phyloP scores from a whole-genome alignment of 2,888 invertebrate species.

The Serrognathus titanus region DNA sequence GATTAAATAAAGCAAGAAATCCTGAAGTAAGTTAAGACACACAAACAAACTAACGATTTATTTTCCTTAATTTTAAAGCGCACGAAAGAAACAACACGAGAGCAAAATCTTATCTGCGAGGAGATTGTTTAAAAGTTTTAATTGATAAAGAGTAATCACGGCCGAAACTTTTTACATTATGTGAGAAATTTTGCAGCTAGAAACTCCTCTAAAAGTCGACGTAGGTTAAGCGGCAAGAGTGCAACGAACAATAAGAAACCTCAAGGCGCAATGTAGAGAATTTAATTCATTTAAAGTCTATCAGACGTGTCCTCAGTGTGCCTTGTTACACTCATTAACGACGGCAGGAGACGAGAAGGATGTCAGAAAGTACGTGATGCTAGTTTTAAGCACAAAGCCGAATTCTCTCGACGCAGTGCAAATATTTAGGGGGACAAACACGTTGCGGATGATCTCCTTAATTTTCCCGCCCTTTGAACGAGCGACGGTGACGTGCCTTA shows the following conservation, averaged over 20 bases:
- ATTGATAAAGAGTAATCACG: too few relatives aligned
- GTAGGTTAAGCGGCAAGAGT: background rate
- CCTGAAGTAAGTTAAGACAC: too few relatives aligned
- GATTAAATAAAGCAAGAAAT: too few relatives aligned
- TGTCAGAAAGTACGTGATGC: slow-evolving; percentile 2
- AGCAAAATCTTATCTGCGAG: too few relatives aligned
- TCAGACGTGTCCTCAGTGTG: background rate
- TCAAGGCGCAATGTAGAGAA: slow-evolving; percentile 7
- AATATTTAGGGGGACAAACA: slow-evolving; percentile 3
- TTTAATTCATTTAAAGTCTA: slow-evolving; percentile 16
- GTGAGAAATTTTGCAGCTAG: too few relatives aligned
- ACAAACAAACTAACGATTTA: too few relatives aligned
- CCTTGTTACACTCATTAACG: slow-evolving; percentile 2
- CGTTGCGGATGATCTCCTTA: slow-evolving; percentile 7
- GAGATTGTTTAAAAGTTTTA: too few relatives aligned
- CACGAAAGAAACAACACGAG: too few relatives aligned
- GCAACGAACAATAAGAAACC: background rate
- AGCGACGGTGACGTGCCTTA: too few relatives aligned
- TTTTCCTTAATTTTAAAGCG: too few relatives aligned
- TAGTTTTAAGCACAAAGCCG: slow-evolving; percentile 4
- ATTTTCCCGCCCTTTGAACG: background rate
- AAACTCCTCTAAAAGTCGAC: too few relatives aligned
- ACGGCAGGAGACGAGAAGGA: background rate
- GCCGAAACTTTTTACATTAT: too few relatives aligned
- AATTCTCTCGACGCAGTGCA: slow-evolving; percentile 7